A percentile compares a stretch with the other conserved stretches of the same genome.
phyloP scores from a whole-genome alignment of 1,140 invertebrate species.

The Rhizoglyphus robini region DNA sequence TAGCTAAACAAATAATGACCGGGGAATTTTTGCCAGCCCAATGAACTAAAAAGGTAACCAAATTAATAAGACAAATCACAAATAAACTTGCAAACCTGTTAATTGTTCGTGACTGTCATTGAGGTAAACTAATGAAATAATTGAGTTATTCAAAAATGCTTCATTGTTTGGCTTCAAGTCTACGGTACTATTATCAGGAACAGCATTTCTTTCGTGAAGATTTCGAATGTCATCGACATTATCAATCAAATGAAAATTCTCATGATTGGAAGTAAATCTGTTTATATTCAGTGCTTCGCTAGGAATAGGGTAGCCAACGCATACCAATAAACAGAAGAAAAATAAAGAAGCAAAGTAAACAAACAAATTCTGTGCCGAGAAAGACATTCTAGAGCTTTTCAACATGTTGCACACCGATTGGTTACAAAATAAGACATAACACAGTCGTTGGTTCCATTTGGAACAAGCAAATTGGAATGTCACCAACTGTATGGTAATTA shows the following conservation, averaged over 20 bases:
- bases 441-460: neutral
- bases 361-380: neutral
- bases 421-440: too few species aligned
- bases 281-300: too few species aligned
- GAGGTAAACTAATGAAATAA: constrained; percentile 34
- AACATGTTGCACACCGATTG: too few species aligned
- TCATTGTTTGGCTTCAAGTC: neutral
- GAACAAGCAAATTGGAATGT: neutral
- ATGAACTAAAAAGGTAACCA: constrained; percentile 2
- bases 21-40: constrained; percentile 14
- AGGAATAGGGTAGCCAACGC: too few species aligned
- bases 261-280: too few species aligned
- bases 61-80: neutral
- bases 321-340: neutral
- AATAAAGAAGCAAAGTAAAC: neutral
- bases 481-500: neutral
- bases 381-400: neutral
- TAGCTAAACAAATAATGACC: constrained; percentile 68
- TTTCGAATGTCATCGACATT: too few species aligned
- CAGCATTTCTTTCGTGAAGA: too few species aligned
- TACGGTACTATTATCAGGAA: too few species aligned
- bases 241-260: too few species aligned
- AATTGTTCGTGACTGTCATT: constrained; percentile 73
- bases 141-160: neutral
- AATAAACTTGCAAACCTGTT: constrained; percentile 40